Evolutionary conservation across 2,888 invertebrate genomes (phyloP), one percentile per base, ranked within the genome.

Genomic region (Sarcophaga variegata): DNA sequence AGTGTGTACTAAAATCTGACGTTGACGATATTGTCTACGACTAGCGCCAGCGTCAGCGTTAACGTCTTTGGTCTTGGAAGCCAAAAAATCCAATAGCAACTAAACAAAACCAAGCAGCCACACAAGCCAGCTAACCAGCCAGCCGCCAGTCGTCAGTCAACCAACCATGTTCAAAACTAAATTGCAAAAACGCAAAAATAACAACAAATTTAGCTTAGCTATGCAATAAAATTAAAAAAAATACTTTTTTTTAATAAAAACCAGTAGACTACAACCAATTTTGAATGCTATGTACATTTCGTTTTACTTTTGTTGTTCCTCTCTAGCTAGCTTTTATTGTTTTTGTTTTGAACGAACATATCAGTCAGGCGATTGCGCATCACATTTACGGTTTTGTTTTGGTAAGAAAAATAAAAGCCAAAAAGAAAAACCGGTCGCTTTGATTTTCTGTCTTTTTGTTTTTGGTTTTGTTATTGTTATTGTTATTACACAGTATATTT

Each of bases 401-500:
- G 37, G 37, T 37, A 37, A 37, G 37, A 37, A 37, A 37, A 37
- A 37, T 37, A 37, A 37, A 37, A 37, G 37, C 37, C 37, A 37
- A 37, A 60, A 76, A 12, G 47, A 20, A 72, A 81, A 81, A 72
- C 80, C 72, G 66, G 72, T 81, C 20, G 37, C 37, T 37, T 37
- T 37, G 37, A 37, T 37, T 37, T 37, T 37, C 10, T 37, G 37
- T 37, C 10, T 37, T 20, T 27, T 27, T 27, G 6, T 37, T 6
- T 37, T 37, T 37, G 37, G 6, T 10, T 37, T 37, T 37, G 8
- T 37, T 37, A 10, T 37, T 37, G 8, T 37, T 37, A 10, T 37
- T 37, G 37, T 37, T 10, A 37, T 37, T 37, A 37, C 3, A 37
- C 37, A 37, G 37, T 10, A 37, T 37, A 37, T 37, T 37, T 37